Evolutionary conservation across 1,140 invertebrate genomes (phyloP).

Genomic region (Dendrolimus kikuchii): DNA sequence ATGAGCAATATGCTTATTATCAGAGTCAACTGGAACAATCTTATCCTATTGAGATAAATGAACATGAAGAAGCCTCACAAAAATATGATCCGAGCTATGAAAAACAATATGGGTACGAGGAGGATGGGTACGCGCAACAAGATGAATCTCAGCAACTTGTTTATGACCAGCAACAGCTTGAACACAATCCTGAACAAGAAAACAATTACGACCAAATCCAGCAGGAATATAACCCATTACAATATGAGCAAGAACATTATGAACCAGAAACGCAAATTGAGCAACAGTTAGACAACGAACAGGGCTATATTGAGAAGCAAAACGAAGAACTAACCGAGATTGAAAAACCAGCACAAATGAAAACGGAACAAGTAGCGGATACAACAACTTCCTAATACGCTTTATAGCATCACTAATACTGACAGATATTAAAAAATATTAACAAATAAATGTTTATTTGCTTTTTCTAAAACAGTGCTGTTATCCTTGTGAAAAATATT

Average conservation of each 20-base stretch:
- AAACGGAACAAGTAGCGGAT: slow-evolving; percentile 7
- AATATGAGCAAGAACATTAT: slow-evolving; percentile 17
- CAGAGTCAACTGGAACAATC: slow-evolving; percentile 31
- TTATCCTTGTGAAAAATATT: no score
- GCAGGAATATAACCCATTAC: slow-evolving; percentile 6
- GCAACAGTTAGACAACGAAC: slow-evolving; percentile 30
- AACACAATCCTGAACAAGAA: slow-evolving; percentile 12
- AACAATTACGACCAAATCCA: not conserved
- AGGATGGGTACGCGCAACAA: slow-evolving; percentile 15
- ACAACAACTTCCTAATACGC: not conserved
- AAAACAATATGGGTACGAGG: slow-evolving; percentile 34
- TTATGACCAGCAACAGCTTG: slow-evolving; percentile 3
- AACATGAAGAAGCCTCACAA: slow-evolving; percentile 38
- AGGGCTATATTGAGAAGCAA: slow-evolving; percentile 22
- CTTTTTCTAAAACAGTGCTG: no score
- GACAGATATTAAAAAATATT: not conserved
- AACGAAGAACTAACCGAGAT: slow-evolving; percentile 5
- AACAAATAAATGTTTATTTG: no score
- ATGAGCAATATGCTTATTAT: slow-evolving; percentile 41
- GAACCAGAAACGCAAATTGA: slow-evolving; percentile 21
- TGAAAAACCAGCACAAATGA: slow-evolving; percentile 8
- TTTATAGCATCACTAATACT: not conserved
- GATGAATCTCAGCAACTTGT: slow-evolving; percentile 16
- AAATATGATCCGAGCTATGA: slow-evolving; percentile 47
- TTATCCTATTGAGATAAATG: slow-evolving; percentile 34